Percentiles rank a stretch among this genome's conserved stretches.
These are phyloP conservation scores for Siniperca knerii DNA, from an alignment of 2,113 vertebrate species.

Conservation along the genomic window DNA sequence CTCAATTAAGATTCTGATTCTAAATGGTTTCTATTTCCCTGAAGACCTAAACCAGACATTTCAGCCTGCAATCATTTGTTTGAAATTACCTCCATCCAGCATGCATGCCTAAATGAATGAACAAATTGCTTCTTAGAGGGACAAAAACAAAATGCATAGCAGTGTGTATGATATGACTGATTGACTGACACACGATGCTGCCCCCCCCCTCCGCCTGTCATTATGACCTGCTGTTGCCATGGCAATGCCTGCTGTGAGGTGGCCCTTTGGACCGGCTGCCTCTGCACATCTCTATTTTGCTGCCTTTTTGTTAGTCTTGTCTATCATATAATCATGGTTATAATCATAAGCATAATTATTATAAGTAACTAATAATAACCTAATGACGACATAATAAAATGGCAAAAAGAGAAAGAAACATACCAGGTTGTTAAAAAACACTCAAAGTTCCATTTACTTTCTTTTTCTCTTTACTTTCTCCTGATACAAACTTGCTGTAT, in stretches of 20 bases:
- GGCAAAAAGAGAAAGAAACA: background rate
- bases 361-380: background rate
- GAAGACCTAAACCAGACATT: conserved; percentile 49
- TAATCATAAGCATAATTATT: background rate
- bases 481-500: background rate
- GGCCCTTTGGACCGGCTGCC: background rate
- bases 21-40: conserved; percentile 43
- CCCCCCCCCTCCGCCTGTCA: background rate
- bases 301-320: background rate
- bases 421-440: background rate
- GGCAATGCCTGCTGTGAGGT: conserved; percentile 18
- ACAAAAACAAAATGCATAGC: conserved; percentile 44
- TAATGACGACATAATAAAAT: background rate
- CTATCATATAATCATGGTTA: background rate
- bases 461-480: background rate
- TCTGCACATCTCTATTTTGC: background rate
- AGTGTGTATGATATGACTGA: conserved; percentile 42
- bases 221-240: conserved; percentile 61
- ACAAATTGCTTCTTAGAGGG: conserved; percentile 51
- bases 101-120: conserved; percentile 20
- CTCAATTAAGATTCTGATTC: conserved; percentile 51
- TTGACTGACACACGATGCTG: conserved; percentile 33
- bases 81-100: conserved; percentile 51
- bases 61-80: conserved; percentile 54
- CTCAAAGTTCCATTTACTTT: background rate